Percentiles rank a stretch among this genome's conserved stretches.
phyloP scores from a whole-genome alignment of 2,888 invertebrate genomes.

The Archips xylosteana region DNA sequence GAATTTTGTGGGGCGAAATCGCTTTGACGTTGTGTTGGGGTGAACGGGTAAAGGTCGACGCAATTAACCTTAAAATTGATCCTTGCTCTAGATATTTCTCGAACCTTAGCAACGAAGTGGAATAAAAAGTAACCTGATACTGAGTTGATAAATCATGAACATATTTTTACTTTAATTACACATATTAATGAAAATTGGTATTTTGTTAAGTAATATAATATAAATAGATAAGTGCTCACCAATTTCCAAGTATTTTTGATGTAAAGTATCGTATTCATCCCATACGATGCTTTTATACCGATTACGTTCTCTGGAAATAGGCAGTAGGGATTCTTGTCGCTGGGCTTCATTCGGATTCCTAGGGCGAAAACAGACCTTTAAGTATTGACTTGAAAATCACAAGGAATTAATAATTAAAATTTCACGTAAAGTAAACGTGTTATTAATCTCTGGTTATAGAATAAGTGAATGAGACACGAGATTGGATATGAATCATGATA shows the following conservation, averaged over 20 bases:
- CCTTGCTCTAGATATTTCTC: neutral
- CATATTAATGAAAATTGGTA: too few relatives aligned
- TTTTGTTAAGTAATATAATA: too few relatives aligned
- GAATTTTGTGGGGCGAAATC: slow-evolving; percentile 49
- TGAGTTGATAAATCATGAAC: neutral
- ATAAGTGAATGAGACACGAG: too few relatives aligned
- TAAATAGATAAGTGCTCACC: slow-evolving; percentile 86
- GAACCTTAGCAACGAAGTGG: neutral
- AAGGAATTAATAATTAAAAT: neutral
- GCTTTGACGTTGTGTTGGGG: slow-evolving; percentile 46
- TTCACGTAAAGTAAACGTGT: too few relatives aligned
- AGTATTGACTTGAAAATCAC: neutral
- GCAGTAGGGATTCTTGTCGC: slow-evolving; percentile 91
- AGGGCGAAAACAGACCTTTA: slow-evolving; percentile 48
- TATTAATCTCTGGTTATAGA: too few relatives aligned
- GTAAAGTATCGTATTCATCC: slow-evolving; percentile 96
- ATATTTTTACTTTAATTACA: neutral
- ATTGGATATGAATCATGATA: too few relatives aligned
- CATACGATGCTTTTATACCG: slow-evolving; percentile 94
- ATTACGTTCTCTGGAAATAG: slow-evolving; percentile 93
- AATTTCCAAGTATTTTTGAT: slow-evolving; percentile 97
- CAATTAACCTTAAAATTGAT: slow-evolving; percentile 65
- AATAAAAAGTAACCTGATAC: neutral
- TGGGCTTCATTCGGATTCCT: slow-evolving; percentile 95
- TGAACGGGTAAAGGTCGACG: slow-evolving; percentile 54